Evolutionary conservation across 2,797 vertebrate genomes (phyloP).

Genomic region (Basileuterus tristriatus): DNA sequence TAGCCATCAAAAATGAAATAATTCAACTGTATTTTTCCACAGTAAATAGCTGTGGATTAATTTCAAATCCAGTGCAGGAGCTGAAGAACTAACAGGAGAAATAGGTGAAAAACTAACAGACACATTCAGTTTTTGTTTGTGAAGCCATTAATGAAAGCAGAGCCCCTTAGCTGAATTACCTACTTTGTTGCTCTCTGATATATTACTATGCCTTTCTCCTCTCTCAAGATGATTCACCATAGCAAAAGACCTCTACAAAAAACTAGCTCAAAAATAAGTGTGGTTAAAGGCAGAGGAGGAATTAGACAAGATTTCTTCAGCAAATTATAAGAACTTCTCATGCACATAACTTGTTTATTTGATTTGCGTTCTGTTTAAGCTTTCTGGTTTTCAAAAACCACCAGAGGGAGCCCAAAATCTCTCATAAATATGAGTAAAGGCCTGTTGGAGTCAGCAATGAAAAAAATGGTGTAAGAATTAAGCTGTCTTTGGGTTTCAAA

Average conservation of each 20-base stretch:
- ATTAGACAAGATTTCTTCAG: neutral
- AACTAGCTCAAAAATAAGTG: neutral
- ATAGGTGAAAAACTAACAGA: neutral
- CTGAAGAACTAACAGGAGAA: neutral
- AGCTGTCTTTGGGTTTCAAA: neutral
- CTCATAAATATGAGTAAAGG: neutral
- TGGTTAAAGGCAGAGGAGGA: neutral
- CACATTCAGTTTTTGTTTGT: neutral
- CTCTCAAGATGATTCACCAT: neutral
- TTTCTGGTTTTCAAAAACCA: neutral
- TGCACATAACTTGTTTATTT: neutral
- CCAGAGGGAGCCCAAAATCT: slow-evolving; percentile 47
- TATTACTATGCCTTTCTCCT: neutral
- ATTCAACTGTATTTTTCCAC: neutral
- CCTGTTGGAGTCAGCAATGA: neutral
- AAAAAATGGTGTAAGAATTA: neutral
- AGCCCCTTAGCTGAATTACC: neutral
- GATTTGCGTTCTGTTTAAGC: neutral
- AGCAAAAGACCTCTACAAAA: neutral
- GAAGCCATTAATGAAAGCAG: neutral
- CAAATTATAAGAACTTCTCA: neutral
- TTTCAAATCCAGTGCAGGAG: neutral
- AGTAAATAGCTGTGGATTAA: neutral
- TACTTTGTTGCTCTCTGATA: neutral
- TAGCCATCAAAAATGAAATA: neutral